Conservation (phyloP, 2,797 vertebrate species). For the Lepilemur septentrionalis region DNA sequence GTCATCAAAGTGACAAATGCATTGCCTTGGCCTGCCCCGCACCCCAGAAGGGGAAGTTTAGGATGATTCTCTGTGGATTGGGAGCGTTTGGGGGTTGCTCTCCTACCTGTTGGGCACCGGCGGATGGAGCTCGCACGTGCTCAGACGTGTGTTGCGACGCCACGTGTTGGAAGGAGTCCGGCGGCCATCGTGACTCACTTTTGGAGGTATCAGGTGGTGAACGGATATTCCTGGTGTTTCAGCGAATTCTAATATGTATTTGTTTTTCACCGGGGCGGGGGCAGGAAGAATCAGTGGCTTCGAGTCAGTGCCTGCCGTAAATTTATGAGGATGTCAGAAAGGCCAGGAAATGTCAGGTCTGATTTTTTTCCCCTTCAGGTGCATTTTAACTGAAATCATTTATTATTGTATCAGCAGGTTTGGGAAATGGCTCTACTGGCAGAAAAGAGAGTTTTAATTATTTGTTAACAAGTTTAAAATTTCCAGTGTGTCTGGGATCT, state of each 20-base stretch:
- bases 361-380: neutral
- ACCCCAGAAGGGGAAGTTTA: neutral
- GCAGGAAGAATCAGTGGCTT: neutral
- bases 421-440: conserved; percentile 64
- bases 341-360: neutral
- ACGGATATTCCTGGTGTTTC: neutral
- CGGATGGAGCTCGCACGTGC: fast-evolving
- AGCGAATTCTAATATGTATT: neutral
- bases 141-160: neutral
- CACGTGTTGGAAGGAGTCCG: fast-evolving
- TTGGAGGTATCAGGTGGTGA: fast-evolving
- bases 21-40: fast-evolving
- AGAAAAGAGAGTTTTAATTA: conserved; percentile 71
- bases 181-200: neutral
- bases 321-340: neutral
- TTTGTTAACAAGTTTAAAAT: conserved; percentile 67
- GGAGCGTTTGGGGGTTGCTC: fast-evolving
- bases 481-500: conserved; percentile 70
- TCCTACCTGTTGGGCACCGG: fast-evolving
- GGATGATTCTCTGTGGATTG: neutral
- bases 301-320: neutral
- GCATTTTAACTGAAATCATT: conserved; percentile 52
- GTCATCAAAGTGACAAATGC: fast-evolving
- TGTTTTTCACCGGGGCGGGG: fast-evolving
- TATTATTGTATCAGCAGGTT: conserved; percentile 59